These are phyloP conservation scores for Trochalopteron elliotii DNA, from an alignment of 2,113 vertebrate species.

Conservation along the genomic window DNA sequence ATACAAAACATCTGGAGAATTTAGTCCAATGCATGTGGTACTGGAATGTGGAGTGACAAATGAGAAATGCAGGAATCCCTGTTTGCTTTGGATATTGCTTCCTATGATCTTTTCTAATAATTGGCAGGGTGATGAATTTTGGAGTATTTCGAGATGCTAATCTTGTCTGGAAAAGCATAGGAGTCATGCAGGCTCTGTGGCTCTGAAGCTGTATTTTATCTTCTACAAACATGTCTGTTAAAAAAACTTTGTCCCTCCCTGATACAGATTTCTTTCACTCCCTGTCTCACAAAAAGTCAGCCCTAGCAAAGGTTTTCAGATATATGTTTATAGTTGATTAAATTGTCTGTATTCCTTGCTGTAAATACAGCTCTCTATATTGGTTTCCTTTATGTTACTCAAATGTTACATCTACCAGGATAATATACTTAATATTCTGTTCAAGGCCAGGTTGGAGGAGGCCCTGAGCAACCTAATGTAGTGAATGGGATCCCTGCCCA, in stretches of 20 bases:
- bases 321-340: neutral
- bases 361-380: neutral
- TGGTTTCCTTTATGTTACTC: neutral
- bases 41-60: neutral
- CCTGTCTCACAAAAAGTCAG: neutral
- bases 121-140: neutral
- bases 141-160: neutral
- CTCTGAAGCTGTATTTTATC: neutral
- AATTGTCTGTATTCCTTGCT: neutral
- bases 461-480: neutral
- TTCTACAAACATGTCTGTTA: neutral
- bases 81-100: neutral
- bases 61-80: neutral
- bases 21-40: neutral
- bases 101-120: neutral
- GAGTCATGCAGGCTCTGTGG: neutral
- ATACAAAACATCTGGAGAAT: neutral
- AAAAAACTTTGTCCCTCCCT: neutral
- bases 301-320: neutral
- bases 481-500: neutral
- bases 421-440: neutral
- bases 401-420: neutral
- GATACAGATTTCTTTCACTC: neutral
- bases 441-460: neutral
- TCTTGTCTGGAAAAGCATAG: neutral